Conservation (phyloP, 1,140 invertebrate species). For the Drosophila orena region DNA sequence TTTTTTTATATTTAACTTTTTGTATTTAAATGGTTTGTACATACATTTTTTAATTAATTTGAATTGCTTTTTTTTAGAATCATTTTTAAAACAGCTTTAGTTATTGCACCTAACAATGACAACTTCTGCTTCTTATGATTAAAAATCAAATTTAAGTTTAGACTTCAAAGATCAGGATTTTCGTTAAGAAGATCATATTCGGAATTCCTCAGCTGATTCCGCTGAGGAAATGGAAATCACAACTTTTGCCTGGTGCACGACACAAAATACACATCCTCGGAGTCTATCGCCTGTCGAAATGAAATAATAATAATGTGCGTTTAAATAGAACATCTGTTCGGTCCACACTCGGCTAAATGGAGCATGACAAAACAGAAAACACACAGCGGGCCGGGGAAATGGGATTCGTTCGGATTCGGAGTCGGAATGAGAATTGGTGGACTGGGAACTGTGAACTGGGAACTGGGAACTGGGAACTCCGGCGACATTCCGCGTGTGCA, state of each 20-base stretch:
- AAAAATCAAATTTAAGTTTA: neutral
- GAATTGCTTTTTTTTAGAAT: neutral
- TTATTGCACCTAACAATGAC: too few relatives aligned
- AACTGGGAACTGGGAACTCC: constrained; percentile 13
- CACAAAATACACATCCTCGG: constrained; percentile 48
- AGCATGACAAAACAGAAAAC: constrained; percentile 85
- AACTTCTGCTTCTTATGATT: too few relatives aligned
- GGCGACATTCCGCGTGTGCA: constrained; percentile 47
- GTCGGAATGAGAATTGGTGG: too few relatives aligned
- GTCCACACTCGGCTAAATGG: constrained; percentile 84
- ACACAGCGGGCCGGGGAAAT: constrained; percentile 48
- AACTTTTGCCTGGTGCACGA: constrained; percentile 49
- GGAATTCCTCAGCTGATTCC: neutral
- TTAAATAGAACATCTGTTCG: constrained; percentile 85
- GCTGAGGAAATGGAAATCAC: neutral
- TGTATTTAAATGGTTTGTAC: neutral
- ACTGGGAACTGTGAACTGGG: too few relatives aligned
- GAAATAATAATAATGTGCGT: constrained; percentile 84
- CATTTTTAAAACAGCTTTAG: too few relatives aligned
- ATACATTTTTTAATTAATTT: neutral
- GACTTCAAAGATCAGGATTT: too few relatives aligned
- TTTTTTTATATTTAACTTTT: neutral
- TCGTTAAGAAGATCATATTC: neutral
- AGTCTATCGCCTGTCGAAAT: constrained; percentile 73
- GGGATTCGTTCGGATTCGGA: neutral